These are phyloP conservation scores for Ischnura elegans DNA, from an alignment of 2,888 invertebrate genomes.

Conservation along the genomic window DNA sequence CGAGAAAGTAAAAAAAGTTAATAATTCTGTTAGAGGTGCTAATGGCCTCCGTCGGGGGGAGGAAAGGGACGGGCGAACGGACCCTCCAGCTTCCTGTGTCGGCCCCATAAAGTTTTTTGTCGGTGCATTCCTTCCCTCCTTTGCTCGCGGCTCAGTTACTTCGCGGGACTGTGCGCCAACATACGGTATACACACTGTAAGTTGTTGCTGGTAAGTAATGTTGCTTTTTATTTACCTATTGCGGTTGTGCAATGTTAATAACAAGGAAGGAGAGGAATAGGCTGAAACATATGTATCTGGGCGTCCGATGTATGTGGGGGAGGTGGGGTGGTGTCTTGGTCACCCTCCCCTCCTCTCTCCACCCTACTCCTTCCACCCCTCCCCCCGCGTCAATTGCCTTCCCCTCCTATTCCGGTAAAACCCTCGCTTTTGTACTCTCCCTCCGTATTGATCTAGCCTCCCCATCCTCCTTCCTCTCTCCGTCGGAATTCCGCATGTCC, in stretches of 20 bases:
- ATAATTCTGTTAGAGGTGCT: no score
- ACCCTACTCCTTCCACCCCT: not conserved
- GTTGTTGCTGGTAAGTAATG: no score
- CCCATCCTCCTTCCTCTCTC: not conserved
- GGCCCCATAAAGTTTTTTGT: no score
- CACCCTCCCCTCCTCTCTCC: not conserved
- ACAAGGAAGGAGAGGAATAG: not conserved
- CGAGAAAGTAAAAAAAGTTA: no score
- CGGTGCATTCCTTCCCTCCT: no score
- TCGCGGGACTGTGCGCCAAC: no score
- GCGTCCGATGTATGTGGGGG: not conserved
- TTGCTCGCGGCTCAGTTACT: no score
- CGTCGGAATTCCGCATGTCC: constrained; percentile 44
- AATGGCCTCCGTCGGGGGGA: no score
- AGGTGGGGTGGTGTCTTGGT: not conserved
- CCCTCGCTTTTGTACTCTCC: constrained; percentile 11
- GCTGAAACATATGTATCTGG: not conserved
- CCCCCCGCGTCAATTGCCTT: not conserved
- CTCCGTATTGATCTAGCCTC: constrained; percentile 35
- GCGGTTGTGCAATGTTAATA: not conserved
- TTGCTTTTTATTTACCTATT: no score
- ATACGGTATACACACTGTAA: no score
- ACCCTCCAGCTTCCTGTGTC: no score
- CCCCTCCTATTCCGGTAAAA: not conserved
- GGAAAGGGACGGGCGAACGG: no score